Conservation (phyloP, 2,888 invertebrate genomes). For the Watsonalla cultraria region DNA sequence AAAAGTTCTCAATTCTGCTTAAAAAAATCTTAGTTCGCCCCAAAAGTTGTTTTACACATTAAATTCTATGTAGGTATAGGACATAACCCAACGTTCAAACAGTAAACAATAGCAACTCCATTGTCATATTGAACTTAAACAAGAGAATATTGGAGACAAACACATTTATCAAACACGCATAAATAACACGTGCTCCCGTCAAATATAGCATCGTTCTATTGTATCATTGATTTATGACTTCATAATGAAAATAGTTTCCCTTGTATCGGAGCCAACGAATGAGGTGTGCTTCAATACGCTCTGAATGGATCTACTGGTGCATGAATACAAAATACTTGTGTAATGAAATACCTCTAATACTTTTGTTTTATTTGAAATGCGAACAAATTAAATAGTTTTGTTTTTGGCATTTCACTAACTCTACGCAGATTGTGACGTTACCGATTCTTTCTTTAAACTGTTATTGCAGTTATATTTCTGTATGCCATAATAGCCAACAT, state of each 20-base stretch:
- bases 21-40: no score
- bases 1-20: no score
- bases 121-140: constrained; percentile 26
- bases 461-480: not conserved
- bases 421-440: not conserved
- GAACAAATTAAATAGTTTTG: constrained; percentile 22
- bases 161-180: constrained; percentile 59
- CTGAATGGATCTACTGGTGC: constrained; percentile 36
- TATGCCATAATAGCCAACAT: constrained; percentile 12
- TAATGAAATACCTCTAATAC: constrained; percentile 38
- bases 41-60: no score
- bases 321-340: constrained; percentile 34
- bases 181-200: constrained; percentile 62
- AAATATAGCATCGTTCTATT: constrained; percentile 59
- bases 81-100: constrained; percentile 8
- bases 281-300: constrained; percentile 28
- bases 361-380: constrained; percentile 1
- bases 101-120: constrained; percentile 18
- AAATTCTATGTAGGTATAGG: not conserved
- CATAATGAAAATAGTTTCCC: constrained; percentile 72
- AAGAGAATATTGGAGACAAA: constrained; percentile 32
- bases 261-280: constrained; percentile 35
- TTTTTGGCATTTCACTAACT: constrained; percentile 4
- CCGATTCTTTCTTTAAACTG: not conserved
- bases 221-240: constrained; percentile 71